These are phyloP conservation scores for Triplophysa dalaica DNA, from an alignment of 2,113 vertebrate genomes.

Conservation along the genomic window DNA sequence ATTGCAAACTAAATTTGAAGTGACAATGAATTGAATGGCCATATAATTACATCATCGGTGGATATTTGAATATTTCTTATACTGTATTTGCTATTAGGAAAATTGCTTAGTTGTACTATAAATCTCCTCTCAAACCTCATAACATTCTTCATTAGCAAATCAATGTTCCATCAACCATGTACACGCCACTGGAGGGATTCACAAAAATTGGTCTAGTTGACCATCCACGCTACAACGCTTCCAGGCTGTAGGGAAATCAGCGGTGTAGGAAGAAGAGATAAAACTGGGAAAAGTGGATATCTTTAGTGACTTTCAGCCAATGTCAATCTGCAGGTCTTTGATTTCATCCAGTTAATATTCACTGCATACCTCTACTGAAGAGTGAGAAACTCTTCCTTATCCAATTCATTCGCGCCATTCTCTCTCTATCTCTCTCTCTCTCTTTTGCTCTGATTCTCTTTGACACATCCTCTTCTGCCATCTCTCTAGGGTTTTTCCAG, in stretches of 20 bases:
- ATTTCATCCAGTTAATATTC: slow-evolving; percentile 24
- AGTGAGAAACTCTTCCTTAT: slow-evolving; percentile 38
- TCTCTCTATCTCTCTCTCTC: background rate
- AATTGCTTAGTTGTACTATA: no score
- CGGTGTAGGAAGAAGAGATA: background rate
- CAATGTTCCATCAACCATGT: background rate
- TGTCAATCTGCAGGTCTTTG: slow-evolving; percentile 51
- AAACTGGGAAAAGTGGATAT: slow-evolving; percentile 45
- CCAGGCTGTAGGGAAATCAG: background rate
- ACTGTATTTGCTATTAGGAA: no score
- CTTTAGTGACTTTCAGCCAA: slow-evolving; percentile 62
- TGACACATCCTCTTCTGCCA: background rate
- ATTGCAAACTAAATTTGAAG: no score
- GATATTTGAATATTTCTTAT: no score
- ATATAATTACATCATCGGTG: no score
- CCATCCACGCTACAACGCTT: background rate
- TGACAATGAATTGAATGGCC: no score
- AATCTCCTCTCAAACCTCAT: background rate
- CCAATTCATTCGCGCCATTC: slow-evolving; percentile 9
- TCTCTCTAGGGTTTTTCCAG: slow-evolving; percentile 30
- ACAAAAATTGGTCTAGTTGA: background rate
- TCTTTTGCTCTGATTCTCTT: slow-evolving; percentile 26
- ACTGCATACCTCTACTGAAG: slow-evolving; percentile 26
- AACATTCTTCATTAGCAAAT: background rate
- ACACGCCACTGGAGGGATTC: background rate